These are phyloP conservation scores for Lissonota sp. DNA, from an alignment of 2,888 invertebrate genomes.

Conservation along the genomic window DNA sequence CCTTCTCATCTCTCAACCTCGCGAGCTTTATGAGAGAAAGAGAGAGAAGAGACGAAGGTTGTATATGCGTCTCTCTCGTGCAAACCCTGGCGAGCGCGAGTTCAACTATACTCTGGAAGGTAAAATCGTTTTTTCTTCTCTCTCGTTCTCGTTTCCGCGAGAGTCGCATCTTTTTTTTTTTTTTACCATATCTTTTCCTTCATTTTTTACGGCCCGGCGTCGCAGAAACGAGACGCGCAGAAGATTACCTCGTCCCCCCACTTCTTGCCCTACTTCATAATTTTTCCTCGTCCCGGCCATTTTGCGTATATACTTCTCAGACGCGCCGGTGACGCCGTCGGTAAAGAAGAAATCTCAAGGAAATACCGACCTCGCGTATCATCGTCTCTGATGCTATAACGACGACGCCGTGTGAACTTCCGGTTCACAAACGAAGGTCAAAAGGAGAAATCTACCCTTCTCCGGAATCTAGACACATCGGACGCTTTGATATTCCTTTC, in stretches of 20 bases:
- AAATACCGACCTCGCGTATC: neutral
- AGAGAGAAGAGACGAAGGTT: neutral
- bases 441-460: neutral
- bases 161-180: constrained; percentile 20
- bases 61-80: constrained; percentile 17
- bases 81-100: constrained; percentile 51
- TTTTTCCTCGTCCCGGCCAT: constrained; percentile 4
- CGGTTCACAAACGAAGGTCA: neutral
- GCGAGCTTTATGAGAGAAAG: neutral
- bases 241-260: constrained; percentile 14
- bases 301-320: constrained; percentile 3
- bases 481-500: neutral
- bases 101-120: constrained; percentile 60
- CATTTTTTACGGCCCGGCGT: constrained; percentile 40
- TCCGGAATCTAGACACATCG: neutral
- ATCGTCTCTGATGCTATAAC: neutral
- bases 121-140: constrained; percentile 45
- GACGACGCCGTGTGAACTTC: neutral
- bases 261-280: neutral
- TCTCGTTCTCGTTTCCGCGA: constrained; percentile 15
- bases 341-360: constrained; percentile 6
- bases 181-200: constrained; percentile 25
- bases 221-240: constrained; percentile 57
- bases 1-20: constrained; percentile 29
- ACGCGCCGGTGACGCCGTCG: neutral